Evolutionary conservation across 2,797 vertebrate genomes (phyloP).

Genomic region (Coluber constrictor): DNA sequence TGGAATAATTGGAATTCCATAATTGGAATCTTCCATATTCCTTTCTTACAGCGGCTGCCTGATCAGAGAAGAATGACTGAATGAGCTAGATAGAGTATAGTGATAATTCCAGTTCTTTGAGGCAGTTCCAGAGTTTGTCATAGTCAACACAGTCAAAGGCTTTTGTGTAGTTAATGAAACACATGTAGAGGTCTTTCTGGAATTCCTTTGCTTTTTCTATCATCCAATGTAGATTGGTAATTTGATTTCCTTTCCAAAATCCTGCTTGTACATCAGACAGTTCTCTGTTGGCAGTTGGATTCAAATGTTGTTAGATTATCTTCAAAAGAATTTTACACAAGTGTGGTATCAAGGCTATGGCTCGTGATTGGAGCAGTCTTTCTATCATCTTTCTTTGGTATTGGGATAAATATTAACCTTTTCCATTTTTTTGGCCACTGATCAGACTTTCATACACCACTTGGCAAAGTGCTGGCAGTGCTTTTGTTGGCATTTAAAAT

Average conservation of each 20-base stretch:
- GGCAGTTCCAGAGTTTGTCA: too few relatives aligned
- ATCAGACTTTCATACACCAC: background rate
- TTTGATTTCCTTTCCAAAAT: background rate
- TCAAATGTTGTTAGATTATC: background rate
- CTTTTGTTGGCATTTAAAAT: background rate
- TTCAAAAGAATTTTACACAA: background rate
- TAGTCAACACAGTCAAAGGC: too few relatives aligned
- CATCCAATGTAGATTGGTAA: too few relatives aligned
- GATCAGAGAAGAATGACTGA: too few relatives aligned
- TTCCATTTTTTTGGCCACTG: background rate
- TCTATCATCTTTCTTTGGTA: background rate
- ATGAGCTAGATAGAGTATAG: too few relatives aligned
- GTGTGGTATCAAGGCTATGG: background rate
- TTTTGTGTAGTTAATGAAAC: too few relatives aligned
- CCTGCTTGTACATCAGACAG: background rate
- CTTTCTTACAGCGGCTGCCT: too few relatives aligned
- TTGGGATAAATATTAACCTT: background rate
- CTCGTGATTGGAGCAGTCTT: background rate
- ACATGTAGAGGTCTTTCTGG: too few relatives aligned
- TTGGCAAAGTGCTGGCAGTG: background rate
- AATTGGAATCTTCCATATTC: too few relatives aligned
- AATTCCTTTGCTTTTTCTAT: too few relatives aligned
- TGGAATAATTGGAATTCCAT: too few relatives aligned
- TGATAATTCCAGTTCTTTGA: too few relatives aligned
- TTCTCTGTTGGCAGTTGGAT: background rate